Evolutionary conservation across 2,888 invertebrate species (phyloP).

Genomic region (Callosobruchus maculatus): DNA sequence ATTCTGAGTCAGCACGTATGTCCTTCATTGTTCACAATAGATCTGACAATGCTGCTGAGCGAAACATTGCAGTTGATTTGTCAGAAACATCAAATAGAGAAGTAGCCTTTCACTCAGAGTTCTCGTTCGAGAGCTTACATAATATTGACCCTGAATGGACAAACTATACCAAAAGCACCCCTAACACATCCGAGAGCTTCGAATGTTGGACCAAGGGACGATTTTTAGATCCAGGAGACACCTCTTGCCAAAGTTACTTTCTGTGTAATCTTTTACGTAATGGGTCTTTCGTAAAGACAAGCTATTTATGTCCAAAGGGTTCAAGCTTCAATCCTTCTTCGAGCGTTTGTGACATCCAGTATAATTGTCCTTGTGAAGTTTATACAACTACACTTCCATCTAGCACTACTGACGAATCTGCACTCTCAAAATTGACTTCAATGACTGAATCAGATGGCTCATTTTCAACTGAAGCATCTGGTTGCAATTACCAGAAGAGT

Average conservation of each 20-base stretch:
- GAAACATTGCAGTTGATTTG: too few species aligned
- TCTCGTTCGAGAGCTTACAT: neutral
- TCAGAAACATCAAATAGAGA: neutral
- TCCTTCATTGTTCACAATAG: neutral
- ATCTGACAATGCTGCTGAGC: neutral
- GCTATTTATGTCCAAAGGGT: conserved; percentile 1
- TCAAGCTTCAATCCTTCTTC: neutral
- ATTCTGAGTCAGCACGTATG: neutral
- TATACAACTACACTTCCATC: neutral
- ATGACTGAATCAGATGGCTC: neutral
- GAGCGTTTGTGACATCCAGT: conserved; percentile 44
- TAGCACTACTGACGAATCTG: neutral
- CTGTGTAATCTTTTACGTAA: conserved; percentile 43
- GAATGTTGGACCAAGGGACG: conserved; percentile 17
- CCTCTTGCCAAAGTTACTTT: conserved; percentile 41
- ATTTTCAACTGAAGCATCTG: neutral
- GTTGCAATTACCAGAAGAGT: neutral
- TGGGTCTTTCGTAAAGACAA: conserved; percentile 41
- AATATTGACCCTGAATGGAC: neutral
- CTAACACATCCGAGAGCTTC: neutral
- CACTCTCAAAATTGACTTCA: neutral
- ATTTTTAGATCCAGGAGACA: conserved; percentile 27
- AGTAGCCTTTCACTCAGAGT: neutral
- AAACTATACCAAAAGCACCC: neutral
- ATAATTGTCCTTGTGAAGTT: conserved; percentile 39